Evolutionary conservation across 2,888 invertebrate species (phyloP), one percentile per base, ranked within the genome.

Genomic region (Melitaea athalia): DNA sequence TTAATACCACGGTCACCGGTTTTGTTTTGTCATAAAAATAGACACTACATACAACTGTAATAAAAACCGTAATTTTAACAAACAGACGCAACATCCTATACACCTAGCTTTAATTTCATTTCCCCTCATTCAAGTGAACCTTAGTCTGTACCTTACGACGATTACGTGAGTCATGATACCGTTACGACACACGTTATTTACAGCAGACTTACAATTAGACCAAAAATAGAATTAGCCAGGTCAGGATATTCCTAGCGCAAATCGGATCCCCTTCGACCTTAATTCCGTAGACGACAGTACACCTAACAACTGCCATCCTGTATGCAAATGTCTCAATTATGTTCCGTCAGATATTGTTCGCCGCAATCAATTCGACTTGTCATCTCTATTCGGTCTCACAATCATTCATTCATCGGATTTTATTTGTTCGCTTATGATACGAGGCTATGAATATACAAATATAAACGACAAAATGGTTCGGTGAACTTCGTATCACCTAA

Each of bases 321-420:
- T 74, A 76, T 79, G 78, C 77, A 77, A 74, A 80, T 78, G 75
- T 78, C 78, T 79, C 81, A 80, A 81, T 80, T 79, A 77, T 62
- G 59, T 12, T 33, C 62, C 59, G 53, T 64, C 62, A 62, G 71
- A 69, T 69, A 63, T 59, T 68, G 71, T 59, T 63, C 60, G 67
- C 33, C n/a, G 33, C 71, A 69, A 72, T 72, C 69, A 67, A 61
- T 69, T 64, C 67, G 69, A 60, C 65, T 60, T 55, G 59, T 15
- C 64, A 53, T 57, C 43, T 52, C n/a, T 61, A 66, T 53, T 24
- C 61, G 45, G 47, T 55, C 45, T 66, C 61, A 47, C 24, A 24
- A 24, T 52, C 45, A 31, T 11, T 55, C 55, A 14, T 55, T 33
- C 3, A 33, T n/a, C 38, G 3, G 33, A 33, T 33, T 33, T 33